phyloP scores from a whole-genome alignment of 2,113 vertebrate genomes.

The Rhea pennata region DNA sequence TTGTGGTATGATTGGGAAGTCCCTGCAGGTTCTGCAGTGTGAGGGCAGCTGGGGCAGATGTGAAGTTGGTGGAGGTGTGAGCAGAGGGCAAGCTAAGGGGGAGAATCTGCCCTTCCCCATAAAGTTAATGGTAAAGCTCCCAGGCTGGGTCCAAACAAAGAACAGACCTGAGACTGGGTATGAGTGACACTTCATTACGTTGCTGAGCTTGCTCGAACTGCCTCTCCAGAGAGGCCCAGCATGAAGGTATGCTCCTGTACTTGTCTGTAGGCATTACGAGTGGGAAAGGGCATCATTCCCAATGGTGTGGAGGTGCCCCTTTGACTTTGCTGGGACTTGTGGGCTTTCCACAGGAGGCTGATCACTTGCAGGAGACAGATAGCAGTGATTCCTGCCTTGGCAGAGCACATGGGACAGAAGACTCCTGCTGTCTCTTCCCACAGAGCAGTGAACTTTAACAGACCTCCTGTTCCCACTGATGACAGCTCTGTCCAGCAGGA shows the following conservation, averaged over 20 bases:
- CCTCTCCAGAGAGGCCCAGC: neutral
- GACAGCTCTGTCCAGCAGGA: neutral
- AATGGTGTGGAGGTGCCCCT: neutral
- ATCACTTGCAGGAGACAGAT: neutral
- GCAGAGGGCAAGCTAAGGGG: neutral
- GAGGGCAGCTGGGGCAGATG: neutral
- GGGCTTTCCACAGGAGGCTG: neutral
- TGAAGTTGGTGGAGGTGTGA: neutral
- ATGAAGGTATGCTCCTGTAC: rapidly evolving
- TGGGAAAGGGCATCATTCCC: neutral
- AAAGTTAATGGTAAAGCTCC: neutral
- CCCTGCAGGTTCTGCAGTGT: neutral
- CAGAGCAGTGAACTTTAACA: neutral
- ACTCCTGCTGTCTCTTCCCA: neutral
- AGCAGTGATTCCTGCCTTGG: neutral
- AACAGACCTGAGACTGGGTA: neutral
- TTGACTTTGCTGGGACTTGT: neutral
- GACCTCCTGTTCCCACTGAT: neutral
- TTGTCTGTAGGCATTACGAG: neutral
- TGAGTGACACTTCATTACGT: rapidly evolving
- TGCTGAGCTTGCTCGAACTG: neutral
- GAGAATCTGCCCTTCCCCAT: neutral
- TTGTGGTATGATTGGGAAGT: constrained; percentile 81
- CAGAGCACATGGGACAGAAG: neutral
- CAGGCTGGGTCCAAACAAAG: neutral